Evolutionary conservation across 2,888 invertebrate genomes (phyloP), one percentile per base, ranked within the genome.

Genomic region (Osmoderma eremita): DNA sequence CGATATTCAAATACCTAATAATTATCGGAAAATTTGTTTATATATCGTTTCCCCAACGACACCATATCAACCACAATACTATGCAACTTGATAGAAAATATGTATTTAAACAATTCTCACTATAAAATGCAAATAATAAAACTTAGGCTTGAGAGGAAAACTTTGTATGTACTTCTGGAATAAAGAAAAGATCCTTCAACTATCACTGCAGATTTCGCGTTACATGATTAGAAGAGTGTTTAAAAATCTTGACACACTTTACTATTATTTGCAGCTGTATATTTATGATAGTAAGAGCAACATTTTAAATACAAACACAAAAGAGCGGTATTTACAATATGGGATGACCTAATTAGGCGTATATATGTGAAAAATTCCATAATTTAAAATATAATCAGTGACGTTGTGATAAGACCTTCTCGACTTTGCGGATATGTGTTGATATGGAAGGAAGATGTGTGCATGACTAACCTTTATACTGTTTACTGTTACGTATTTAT

Each of bases 171-270:
- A n/a, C n/a, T n/a, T n/a, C n/a, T n/a, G n/a, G 6, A 30, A 30
- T 30, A 30, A 30, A 30, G 5, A 10, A 30, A 30, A 6, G 5
- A 30, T 5, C 30, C 30, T 48, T 48, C 20, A 20, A 48, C 18
- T 48, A n/a, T 20, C 18, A 17, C 12, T 48, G 18, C 20, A 20
- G 3, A 48, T 48, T 48, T 48, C 18, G 20, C 20, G 18, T 51
- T 30, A 6, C 10, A 51, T 51, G 50, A 51, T 51, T 51, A 51
- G n/a, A 51, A 22, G 50, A 22, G 30, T 12, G 13, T 8, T 24
- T 51, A 51, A 51, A 51, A 51, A 51, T 51, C 24, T n/a, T 51
- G 50, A 51, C 50, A 51, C 22, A 51, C 50, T 51, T 51, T 51
- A 51, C 13, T 51, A 22, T 22, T 24, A 51, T 51, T 51, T 48